phyloP scores from a whole-genome alignment of 2,797 vertebrate genomes.

The Acanthopagrus latus region DNA sequence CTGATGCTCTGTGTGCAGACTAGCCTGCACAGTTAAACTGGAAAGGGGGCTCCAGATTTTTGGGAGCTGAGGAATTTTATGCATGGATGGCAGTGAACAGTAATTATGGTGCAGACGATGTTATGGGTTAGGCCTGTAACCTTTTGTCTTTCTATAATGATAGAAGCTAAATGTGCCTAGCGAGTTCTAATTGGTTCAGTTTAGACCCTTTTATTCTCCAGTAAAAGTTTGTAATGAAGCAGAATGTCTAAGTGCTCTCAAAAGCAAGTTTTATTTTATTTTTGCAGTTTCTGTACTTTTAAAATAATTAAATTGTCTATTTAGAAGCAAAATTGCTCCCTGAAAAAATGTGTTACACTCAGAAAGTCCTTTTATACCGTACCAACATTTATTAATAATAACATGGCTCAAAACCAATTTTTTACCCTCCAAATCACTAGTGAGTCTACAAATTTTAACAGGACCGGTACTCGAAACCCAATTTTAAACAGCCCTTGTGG shows the following conservation, averaged over 20 bases:
- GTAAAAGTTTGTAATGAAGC: not conserved
- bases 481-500: too few species aligned
- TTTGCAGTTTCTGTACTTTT: not conserved
- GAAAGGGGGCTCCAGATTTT: conserved; percentile 67
- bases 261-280: not conserved
- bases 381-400: not conserved
- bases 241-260: not conserved
- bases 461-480: too few species aligned
- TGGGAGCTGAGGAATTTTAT: conserved; percentile 82
- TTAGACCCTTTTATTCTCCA: conserved; percentile 38
- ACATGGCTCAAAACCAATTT: too few species aligned
- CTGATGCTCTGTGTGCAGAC: conserved; percentile 61
- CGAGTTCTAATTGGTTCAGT: conserved; percentile 70
- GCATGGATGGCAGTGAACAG: conserved; percentile 81
- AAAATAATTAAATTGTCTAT: too few species aligned
- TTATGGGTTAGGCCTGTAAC: conserved; percentile 72
- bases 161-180: conserved; percentile 61
- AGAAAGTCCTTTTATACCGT: not conserved
- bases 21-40: conserved; percentile 51
- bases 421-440: too few species aligned
- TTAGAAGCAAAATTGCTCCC: not conserved
- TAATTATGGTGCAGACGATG: conserved; percentile 78
- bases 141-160: conserved; percentile 75
- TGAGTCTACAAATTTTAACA: too few species aligned
- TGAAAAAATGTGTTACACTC: not conserved